Evolutionary conservation across 2,797 vertebrate genomes (phyloP).

Genomic region (Nyctibius grandis): DNA sequence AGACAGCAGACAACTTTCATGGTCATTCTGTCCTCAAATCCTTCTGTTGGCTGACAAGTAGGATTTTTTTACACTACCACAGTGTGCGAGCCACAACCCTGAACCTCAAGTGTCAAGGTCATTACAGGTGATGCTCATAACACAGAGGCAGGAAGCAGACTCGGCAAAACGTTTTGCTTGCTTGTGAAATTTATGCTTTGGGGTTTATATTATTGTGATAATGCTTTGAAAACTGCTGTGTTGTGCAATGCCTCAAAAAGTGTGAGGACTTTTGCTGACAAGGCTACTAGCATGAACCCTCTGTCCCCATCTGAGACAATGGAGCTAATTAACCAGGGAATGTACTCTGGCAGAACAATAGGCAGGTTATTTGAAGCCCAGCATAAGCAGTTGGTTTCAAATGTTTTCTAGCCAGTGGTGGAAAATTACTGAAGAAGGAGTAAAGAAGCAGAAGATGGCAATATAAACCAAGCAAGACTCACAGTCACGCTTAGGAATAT

Average conservation of each 20-base stretch:
- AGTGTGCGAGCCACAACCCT: background rate
- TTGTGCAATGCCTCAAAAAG: background rate
- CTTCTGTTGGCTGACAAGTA: background rate
- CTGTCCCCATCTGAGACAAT: background rate
- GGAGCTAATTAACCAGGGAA: conserved; percentile 20
- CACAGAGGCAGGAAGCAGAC: background rate
- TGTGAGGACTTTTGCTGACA: background rate
- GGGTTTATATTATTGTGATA: background rate
- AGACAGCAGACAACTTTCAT: background rate
- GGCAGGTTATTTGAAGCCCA: background rate
- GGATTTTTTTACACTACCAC: background rate
- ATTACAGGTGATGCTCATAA: background rate
- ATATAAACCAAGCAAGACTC: background rate
- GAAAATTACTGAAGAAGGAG: background rate
- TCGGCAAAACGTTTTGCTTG: background rate
- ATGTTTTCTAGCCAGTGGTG: background rate
- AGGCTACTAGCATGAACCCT: background rate
- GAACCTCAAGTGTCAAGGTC: background rate
- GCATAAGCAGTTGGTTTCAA: background rate
- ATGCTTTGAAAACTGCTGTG: background rate
- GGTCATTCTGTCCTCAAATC: background rate
- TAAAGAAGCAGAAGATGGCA: background rate
- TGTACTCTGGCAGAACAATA: background rate
- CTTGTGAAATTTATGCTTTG: background rate
- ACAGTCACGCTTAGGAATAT: background rate